Evolutionary conservation across 2,888 invertebrate genomes (phyloP), one percentile per base, ranked within the genome.

Genomic region (Noctua fimbriata): DNA sequence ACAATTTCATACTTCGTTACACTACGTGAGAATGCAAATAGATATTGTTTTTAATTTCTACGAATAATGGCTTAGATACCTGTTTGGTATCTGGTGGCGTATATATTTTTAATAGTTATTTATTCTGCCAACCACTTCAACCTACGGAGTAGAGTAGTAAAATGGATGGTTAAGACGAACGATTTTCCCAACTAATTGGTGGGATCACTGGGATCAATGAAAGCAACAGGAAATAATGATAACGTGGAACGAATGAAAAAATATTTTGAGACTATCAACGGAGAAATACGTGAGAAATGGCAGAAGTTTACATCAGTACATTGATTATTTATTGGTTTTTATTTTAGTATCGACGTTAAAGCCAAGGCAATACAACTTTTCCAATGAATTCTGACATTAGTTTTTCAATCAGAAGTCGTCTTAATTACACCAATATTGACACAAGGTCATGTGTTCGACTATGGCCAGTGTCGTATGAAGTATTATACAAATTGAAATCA

Each of bases 401-500:
- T 47, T 73, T 63, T 70, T 78, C 63, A 82, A 73, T 81, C 77
- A 55, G 28, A 81, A 76, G 28, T 80, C 60, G 41, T 69, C 52
- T 36, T 44, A 83, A 67, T 55, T 32, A 76, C 70, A 63, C 36
- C 12, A 72, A 77, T 77, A 74, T 74, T 79, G 58, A 65, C 60
- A 69, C 85, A 73, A 85, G 85, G 83, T 74, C 79, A 63, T 47
- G 28, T 81, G 69, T 55, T 69, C 52, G 63, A 18, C 60, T 63
- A 52, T 65, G 60, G 10, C 67, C 65, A 75, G 79, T 72, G 58
- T 58, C 52, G 36, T 71, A 49, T 49, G 16, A 69, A 78, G 14
- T 78, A 78, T 73, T 79, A 69, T 32, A 81, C 75, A 73, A 84
- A 87, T 86, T 87, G 69, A 76, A 79, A 77, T 81, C 81, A 86